phyloP scores from a whole-genome alignment of 2,797 vertebrate species.

The Thaleichthys pacificus region DNA sequence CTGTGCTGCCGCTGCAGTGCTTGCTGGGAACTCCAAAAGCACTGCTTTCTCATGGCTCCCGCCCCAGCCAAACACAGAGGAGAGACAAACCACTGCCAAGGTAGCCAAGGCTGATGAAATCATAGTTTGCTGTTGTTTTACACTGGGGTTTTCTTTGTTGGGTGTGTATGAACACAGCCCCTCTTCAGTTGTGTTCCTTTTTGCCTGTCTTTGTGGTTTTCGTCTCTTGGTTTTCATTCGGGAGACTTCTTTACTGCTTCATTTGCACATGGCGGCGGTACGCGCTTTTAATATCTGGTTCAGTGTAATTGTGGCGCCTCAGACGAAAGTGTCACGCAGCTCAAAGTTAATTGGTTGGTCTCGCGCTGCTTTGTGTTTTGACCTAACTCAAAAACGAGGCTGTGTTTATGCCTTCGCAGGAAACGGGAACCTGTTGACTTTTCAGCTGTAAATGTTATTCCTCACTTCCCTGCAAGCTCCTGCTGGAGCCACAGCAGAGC shows the following conservation, averaged over 20 bases:
- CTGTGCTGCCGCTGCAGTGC: slow-evolving; percentile 7
- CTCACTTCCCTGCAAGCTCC: no score
- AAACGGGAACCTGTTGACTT: no score
- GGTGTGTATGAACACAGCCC: background rate
- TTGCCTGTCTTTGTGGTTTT: slow-evolving; percentile 25
- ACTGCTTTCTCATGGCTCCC: slow-evolving; percentile 69
- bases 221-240: slow-evolving; percentile 38
- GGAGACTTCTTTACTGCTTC: background rate
- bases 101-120: slow-evolving; percentile 61
- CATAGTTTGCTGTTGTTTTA: slow-evolving; percentile 71
- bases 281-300: no score
- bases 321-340: no score
- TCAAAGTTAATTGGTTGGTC: no score
- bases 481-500: background rate
- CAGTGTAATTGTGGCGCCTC: no score
- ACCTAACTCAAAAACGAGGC: no score
- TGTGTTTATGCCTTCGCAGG: no score
- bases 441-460: no score
- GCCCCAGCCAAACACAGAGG: slow-evolving; percentile 58
- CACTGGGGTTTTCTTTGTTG: slow-evolving; percentile 20
- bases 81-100: slow-evolving; percentile 40
- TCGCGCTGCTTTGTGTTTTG: no score
- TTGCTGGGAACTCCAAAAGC: slow-evolving; percentile 62
- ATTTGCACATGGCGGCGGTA: no score
- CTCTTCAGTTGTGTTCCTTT: background rate